Percentiles rank a stretch among this genome's conserved stretches.
Evolutionary conservation across 2,113 vertebrate genomes (phyloP).

Genomic region (Lynx canadensis): DNA sequence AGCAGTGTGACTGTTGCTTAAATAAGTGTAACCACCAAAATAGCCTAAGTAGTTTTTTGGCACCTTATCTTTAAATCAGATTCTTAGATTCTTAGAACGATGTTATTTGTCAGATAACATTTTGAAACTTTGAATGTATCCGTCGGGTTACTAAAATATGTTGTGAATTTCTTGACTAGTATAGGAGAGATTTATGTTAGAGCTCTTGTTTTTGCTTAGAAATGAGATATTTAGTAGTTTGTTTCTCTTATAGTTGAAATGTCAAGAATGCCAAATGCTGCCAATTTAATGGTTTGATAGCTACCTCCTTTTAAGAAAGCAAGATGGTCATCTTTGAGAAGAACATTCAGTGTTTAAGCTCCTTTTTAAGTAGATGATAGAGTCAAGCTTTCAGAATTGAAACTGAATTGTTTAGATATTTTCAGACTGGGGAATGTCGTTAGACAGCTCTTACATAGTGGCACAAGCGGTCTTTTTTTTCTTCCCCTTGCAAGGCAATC

Average conservation of each 20-base stretch:
- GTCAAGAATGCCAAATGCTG: slow-evolving; percentile 69
- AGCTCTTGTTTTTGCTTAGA: slow-evolving; percentile 43
- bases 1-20: slow-evolving; percentile 44
- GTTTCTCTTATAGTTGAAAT: slow-evolving; percentile 55
- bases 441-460: background rate
- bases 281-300: slow-evolving; percentile 59
- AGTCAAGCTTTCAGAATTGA: slow-evolving; percentile 35
- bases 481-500: background rate
- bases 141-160: slow-evolving; percentile 58
- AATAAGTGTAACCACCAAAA: slow-evolving; percentile 20
- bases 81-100: slow-evolving; percentile 61
- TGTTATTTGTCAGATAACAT: slow-evolving; percentile 52
- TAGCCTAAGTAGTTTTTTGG: background rate
- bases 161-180: slow-evolving; percentile 54
- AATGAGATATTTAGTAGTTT: slow-evolving; percentile 58
- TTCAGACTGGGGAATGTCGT: background rate
- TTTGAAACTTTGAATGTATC: slow-evolving; percentile 64
- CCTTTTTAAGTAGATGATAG: slow-evolving; percentile 9
- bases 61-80: slow-evolving; percentile 46
- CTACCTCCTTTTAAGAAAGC: slow-evolving; percentile 69
- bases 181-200: slow-evolving; percentile 46
- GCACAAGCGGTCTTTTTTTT: background rate
- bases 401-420: slow-evolving; percentile 41
- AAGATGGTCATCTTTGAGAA: slow-evolving; percentile 45
- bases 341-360: background rate